Evolutionary conservation across 2,113 vertebrate genomes (phyloP).

Genomic region (Anoplopoma fimbria): DNA sequence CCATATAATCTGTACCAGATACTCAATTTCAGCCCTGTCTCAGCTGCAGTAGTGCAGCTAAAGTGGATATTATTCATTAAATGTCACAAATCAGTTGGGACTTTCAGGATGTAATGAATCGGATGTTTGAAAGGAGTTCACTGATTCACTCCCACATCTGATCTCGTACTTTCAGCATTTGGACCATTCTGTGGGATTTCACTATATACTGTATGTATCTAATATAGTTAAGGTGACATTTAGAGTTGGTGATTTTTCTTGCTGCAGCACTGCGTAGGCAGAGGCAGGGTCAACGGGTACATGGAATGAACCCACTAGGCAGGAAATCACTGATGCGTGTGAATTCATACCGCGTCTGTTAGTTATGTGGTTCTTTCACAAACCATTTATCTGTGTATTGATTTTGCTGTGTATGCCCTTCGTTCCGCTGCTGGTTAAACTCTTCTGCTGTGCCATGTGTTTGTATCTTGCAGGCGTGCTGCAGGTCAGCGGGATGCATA

Average conservation of each 20-base stretch:
- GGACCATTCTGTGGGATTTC: slow-evolving; percentile 9
- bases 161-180: background rate
- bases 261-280: slow-evolving; percentile 48
- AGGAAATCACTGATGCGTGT: slow-evolving; percentile 34
- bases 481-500: slow-evolving; percentile 82
- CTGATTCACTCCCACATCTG: too few relatives aligned
- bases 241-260: slow-evolving; percentile 35
- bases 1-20: slow-evolving; percentile 29
- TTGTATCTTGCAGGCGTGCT: slow-evolving; percentile 76
- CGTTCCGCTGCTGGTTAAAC: slow-evolving; percentile 8
- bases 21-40: slow-evolving; percentile 32
- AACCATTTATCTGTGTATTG: background rate
- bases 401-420: background rate
- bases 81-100: slow-evolving; percentile 36
- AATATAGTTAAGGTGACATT: slow-evolving; percentile 2
- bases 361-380: background rate
- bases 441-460: slow-evolving; percentile 6
- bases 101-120: slow-evolving; percentile 22
- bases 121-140: slow-evolving; percentile 10
- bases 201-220: background rate
- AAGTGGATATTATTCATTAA: slow-evolving; percentile 54
- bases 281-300: slow-evolving; percentile 51
- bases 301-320: slow-evolving; percentile 16
- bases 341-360: slow-evolving; percentile 21
- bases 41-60: background rate